Conservation (phyloP, 2,888 invertebrate genomes). For the Tetheella fluctuosa region DNA sequence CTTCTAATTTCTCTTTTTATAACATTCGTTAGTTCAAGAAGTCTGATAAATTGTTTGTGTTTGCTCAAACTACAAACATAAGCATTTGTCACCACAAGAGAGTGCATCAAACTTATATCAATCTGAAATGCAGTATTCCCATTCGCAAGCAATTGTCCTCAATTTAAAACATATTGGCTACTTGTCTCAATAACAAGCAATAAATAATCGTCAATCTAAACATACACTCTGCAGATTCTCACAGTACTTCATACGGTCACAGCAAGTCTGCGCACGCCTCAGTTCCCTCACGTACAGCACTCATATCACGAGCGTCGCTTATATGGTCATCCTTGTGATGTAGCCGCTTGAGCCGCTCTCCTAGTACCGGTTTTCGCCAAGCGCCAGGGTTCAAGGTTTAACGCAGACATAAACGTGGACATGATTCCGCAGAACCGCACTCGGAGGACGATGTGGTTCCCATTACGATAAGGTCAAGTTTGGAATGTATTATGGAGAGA, state of each 20-base stretch:
- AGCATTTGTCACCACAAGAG: neutral
- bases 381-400: slow-evolving; percentile 13
- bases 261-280: neutral
- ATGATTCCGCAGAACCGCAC: neutral
- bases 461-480: slow-evolving; percentile 10
- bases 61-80: neutral
- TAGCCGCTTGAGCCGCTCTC: slow-evolving; percentile 33
- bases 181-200: slow-evolving; percentile 5
- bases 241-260: neutral
- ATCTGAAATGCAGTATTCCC: neutral
- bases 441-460: slow-evolving; percentile 6
- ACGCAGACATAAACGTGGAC: neutral
- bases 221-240: neutral
- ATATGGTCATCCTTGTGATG: slow-evolving; percentile 43
- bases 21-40: no score
- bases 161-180: neutral
- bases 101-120: neutral
- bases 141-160: neutral
- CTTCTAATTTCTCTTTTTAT: no score
- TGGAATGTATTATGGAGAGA: neutral
- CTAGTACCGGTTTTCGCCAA: slow-evolving; percentile 8
- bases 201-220: slow-evolving; percentile 4
- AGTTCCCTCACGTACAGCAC: slow-evolving; percentile 20
- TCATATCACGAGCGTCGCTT: slow-evolving; percentile 29
- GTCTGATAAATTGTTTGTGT: no score